These are phyloP conservation scores for Sebastes wilsoni DNA, from an alignment of 2,797 vertebrate species.

Conservation along the genomic window DNA sequence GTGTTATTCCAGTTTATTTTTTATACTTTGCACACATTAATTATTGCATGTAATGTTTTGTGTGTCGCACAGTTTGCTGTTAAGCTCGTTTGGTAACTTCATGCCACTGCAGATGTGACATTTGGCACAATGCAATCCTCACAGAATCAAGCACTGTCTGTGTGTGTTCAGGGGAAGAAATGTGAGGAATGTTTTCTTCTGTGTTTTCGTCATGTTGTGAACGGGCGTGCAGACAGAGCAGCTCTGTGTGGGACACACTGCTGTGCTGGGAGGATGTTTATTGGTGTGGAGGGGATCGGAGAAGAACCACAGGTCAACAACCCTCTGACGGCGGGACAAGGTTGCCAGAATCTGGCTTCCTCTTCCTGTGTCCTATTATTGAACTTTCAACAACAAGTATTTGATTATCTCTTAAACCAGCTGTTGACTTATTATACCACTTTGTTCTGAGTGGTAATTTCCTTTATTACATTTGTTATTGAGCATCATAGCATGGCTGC, in stretches of 20 bases:
- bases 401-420: neutral
- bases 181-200: slow-evolving; percentile 55
- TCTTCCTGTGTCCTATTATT: slow-evolving; percentile 47
- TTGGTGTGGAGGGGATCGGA: slow-evolving; percentile 28
- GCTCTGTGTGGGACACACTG: slow-evolving; percentile 23
- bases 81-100: slow-evolving; percentile 9
- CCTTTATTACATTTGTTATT: neutral
- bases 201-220: slow-evolving; percentile 51
- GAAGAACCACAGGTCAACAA: slow-evolving; percentile 38
- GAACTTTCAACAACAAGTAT: slow-evolving; percentile 29
- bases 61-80: neutral
- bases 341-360: slow-evolving; percentile 53
- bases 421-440: neutral
- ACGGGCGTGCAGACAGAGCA: slow-evolving; percentile 20
- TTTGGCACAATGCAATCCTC: slow-evolving; percentile 4
- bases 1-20: slow-evolving; percentile 4
- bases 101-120: neutral
- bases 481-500: slow-evolving; percentile 21
- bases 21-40: neutral
- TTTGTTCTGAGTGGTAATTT: neutral
- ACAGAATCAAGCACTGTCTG: slow-evolving; percentile 27
- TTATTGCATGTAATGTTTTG: neutral
- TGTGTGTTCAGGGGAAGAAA: slow-evolving; percentile 35
- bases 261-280: slow-evolving; percentile 64
- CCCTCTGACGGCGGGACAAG: slow-evolving; percentile 20